Base-by-base conservation (phyloP, 2,113 vertebrate genomes). In the Colaptes auratus region DNA sequence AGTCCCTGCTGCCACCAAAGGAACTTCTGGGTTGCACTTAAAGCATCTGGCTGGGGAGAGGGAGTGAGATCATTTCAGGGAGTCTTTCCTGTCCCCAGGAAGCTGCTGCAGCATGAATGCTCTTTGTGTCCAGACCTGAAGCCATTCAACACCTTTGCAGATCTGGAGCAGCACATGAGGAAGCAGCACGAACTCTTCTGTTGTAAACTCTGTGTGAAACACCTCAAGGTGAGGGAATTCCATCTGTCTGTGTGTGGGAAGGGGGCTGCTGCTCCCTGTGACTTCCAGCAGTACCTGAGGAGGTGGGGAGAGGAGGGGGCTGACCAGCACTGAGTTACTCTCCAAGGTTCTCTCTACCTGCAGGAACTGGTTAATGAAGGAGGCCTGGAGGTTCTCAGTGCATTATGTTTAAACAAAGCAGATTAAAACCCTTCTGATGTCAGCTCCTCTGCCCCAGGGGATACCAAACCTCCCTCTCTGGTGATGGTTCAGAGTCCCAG, bases 141-240 rank as follows among this genome's bases (percentile, higher is more conserved):
- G 33, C 97, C 99, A 1, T 99, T 99, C 88, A 98, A 97, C 83
- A 98, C 97, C 93, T 98, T 99, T 79, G 98, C 98, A 72, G 99
- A 99, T 85, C 97, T 99, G 92, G 99, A 99, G n/a, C 98, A 99
- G 69, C 99, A 99, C 95, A 99, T 99, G 99, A 98, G 99, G 93
- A 99, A 98, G 95, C 98, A 99, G 88, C 99, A 99, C 0, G 99
- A 99, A 74, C 98, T 99, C 56, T 99, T 99, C 97, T 99, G 98
- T 93, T 99, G 99, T 92, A 99, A 99, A 66, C 98, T 99, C 63
- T 99, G 99, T 90, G 97, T 98, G 50, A 99, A 99, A 82, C 98
- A 99, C 95, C 97, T 99, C 10, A 99, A 99, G 99, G 99, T 99
- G 97, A 72, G 90, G 42, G 35, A 9, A 12, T 33, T 52, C 46